These are phyloP conservation scores for Catocala nupta DNA, from an alignment of 2,888 invertebrate genomes.

Conservation along the genomic window DNA sequence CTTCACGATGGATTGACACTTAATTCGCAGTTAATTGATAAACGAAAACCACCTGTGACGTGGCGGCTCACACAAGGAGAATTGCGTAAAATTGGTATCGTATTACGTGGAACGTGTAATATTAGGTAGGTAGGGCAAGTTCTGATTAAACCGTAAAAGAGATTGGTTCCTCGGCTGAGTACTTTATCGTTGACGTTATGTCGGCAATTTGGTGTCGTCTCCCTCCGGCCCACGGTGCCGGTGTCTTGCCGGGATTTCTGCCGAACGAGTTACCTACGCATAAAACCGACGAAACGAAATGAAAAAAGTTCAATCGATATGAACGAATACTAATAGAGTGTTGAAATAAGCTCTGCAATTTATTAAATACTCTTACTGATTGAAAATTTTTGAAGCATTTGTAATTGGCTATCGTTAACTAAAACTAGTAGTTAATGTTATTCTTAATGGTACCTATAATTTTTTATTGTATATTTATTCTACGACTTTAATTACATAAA, in stretches of 20 bases:
- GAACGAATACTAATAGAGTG: constrained; percentile 41
- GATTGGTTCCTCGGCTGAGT: constrained; percentile 82
- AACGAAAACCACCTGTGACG: constrained; percentile 48
- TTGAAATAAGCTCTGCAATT: constrained; percentile 31
- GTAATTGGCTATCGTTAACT: no score
- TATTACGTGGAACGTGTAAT: constrained; percentile 57
- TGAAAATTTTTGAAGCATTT: not conserved
- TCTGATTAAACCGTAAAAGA: constrained; percentile 85
- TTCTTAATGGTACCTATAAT: no score
- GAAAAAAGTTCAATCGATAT: constrained; percentile 50
- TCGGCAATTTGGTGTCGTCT: constrained; percentile 75
- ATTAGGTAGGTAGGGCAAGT: constrained; percentile 72
- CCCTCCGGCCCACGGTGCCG: constrained; percentile 43
- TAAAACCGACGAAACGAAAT: constrained; percentile 50
- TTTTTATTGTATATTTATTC: no score
- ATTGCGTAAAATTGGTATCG: constrained; percentile 66
- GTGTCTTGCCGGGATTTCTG: constrained; percentile 52
- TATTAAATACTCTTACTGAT: constrained; percentile 21
- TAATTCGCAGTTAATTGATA: constrained; percentile 21
- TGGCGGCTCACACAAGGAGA: constrained; percentile 39
- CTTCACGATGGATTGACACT: constrained; percentile 14
- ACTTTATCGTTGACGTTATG: constrained; percentile 82
- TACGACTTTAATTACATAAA: no score
- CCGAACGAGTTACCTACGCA: constrained; percentile 50
- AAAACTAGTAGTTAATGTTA: no score